phyloP scores from a whole-genome alignment of 2,113 vertebrate genomes.

The Oryzias curvinotus region DNA sequence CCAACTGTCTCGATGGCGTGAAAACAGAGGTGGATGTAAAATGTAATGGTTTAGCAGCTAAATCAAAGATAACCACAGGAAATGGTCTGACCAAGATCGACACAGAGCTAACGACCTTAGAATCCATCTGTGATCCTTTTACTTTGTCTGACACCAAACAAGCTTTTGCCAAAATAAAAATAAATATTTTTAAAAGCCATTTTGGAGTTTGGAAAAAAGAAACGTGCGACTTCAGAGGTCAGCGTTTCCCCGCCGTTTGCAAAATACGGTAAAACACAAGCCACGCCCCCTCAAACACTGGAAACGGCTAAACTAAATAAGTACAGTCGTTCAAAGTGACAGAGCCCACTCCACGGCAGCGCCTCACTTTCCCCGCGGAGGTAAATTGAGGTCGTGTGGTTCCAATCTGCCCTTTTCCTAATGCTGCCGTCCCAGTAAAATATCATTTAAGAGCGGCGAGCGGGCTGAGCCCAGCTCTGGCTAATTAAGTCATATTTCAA shows the following conservation, averaged over 20 bases:
- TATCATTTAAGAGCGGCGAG: constrained; percentile 68
- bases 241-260: constrained; percentile 13
- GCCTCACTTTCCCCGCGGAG: constrained; percentile 31
- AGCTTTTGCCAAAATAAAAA: no score
- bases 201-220: not conserved
- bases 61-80: no score
- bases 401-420: constrained; percentile 66
- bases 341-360: constrained; percentile 24
- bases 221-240: constrained; percentile 40
- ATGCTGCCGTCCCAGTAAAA: constrained; percentile 63
- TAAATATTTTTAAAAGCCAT: no score
- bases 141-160: no score
- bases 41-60: no score
- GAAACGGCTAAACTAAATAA: constrained; percentile 44
- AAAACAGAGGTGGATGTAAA: no score
- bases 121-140: no score
- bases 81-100: no score
- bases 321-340: constrained; percentile 42
- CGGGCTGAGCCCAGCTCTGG: constrained; percentile 55
- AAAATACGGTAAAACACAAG: constrained; percentile 28
- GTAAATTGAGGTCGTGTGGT: constrained; percentile 59
- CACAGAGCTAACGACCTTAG: no score
- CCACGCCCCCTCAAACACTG: constrained; percentile 28
- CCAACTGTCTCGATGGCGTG: no score
- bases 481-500: constrained; percentile 77